phyloP scores from a whole-genome alignment of 2,888 invertebrate species.

The Corbicula japonica region DNA sequence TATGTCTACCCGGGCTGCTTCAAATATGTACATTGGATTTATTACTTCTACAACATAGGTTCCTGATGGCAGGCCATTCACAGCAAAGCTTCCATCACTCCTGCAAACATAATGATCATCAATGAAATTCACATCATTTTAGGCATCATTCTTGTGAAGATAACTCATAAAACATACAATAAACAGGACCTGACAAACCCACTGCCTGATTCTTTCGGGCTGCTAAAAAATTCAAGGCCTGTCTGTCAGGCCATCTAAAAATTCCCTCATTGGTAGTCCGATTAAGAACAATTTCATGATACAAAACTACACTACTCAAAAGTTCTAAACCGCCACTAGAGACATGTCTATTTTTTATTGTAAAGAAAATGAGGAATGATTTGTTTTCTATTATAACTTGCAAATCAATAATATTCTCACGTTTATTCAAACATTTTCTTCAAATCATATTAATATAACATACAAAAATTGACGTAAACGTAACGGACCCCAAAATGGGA shows the following conservation, averaged over 20 bases:
- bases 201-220: not conserved
- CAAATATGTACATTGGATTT: conserved; percentile 96
- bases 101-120: conserved; percentile 86
- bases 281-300: no score
- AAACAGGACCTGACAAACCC: not conserved
- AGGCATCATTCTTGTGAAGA: not conserved
- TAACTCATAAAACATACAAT: not conserved
- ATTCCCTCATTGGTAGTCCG: not conserved
- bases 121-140: not conserved
- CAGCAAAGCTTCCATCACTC: conserved; percentile 95
- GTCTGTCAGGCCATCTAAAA: not conserved
- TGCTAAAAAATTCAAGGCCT: not conserved
- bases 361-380: no score
- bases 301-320: no score
- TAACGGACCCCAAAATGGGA: no score
- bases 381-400: no score
- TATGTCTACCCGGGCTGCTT: conserved; percentile 98
- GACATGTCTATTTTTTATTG: no score
- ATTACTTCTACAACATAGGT: conserved; percentile 97
- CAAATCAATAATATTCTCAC: no score
- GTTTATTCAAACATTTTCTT: no score
- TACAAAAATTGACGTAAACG: no score
- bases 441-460: no score
- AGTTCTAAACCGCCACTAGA: no score
- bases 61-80: conserved; percentile 90